Percentiles rank a stretch among this genome's conserved stretches.
phyloP scores from a whole-genome alignment of 2,888 invertebrate genomes.

The Vandiemenella viatica region DNA sequence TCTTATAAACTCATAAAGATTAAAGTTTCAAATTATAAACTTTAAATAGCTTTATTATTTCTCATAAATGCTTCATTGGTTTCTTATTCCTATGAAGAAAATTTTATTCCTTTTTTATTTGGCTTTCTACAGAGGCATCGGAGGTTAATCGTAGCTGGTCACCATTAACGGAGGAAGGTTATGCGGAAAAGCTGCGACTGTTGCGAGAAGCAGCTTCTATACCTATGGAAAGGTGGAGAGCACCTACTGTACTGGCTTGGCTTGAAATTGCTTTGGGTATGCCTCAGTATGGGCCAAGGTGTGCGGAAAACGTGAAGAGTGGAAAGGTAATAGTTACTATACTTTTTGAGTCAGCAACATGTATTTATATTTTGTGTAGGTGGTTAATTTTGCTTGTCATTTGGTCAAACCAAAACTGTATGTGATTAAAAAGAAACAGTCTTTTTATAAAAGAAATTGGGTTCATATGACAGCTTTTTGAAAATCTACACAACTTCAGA shows the following conservation, averaged over 20 bases:
- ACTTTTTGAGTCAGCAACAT: too few species aligned
- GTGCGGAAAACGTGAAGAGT: constrained; percentile 88
- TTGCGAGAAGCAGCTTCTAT: constrained; percentile 70
- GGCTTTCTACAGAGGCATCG: constrained; percentile 5
- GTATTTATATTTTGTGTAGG: too few species aligned
- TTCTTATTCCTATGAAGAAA: neutral
- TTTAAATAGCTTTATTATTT: too few species aligned
- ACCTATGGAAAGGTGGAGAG: constrained; percentile 82
- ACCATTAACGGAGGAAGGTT: constrained; percentile 52
- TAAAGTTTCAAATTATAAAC: too few species aligned
- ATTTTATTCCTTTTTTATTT: neutral
- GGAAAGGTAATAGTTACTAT: constrained; percentile 88
- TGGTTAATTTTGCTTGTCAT: too few species aligned
- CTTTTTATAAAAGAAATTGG: too few species aligned
- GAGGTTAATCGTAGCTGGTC: constrained; percentile 43
- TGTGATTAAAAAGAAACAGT: too few species aligned
- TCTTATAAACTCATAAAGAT: too few species aligned
- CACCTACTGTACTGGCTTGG: constrained; percentile 88
- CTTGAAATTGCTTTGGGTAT: constrained; percentile 84
- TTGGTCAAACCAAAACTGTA: too few species aligned
- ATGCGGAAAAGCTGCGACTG: constrained; percentile 57
- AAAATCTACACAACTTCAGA: too few species aligned
- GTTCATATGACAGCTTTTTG: too few species aligned
- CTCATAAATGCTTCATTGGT: neutral
- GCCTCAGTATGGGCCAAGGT: constrained; percentile 81